phyloP scores from a whole-genome alignment of 2,113 vertebrate genomes.

The Ceyx melanurus region DNA sequence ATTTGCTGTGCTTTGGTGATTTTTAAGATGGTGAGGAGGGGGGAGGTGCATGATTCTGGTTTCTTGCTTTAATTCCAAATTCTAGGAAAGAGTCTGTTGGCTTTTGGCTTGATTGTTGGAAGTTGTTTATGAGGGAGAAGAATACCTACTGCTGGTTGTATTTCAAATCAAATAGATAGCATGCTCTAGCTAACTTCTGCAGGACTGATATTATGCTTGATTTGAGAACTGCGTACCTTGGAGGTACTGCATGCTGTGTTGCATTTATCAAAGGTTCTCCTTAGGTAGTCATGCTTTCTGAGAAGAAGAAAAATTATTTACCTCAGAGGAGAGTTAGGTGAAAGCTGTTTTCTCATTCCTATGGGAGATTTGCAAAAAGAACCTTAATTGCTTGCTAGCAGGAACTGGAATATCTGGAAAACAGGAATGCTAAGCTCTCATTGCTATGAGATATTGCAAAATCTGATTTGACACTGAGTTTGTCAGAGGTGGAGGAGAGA shows the following conservation, averaged over 20 bases:
- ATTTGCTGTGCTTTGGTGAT: not conserved
- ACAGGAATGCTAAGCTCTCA: not conserved
- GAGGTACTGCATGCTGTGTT: not conserved
- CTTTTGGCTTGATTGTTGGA: not conserved
- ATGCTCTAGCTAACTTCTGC: not conserved
- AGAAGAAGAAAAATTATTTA: not conserved
- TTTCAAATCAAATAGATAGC: not conserved
- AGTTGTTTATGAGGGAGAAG: not conserved
- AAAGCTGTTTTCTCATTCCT: not conserved
- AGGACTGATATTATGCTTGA: not conserved
- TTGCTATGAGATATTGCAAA: not conserved
- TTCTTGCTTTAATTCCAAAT: not conserved
- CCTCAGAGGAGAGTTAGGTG: not conserved
- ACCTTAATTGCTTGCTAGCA: not conserved
- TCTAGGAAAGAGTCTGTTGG: not conserved
- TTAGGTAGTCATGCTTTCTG: not conserved
- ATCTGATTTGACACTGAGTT: not conserved
- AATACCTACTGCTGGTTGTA: not conserved
- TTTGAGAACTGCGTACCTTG: not conserved
- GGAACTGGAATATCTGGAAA: slow-evolving; percentile 3
- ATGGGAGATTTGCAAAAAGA: not conserved
- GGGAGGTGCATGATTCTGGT: not conserved
- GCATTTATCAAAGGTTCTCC: not conserved
- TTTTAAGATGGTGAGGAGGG: not conserved
- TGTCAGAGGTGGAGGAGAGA: not conserved